phyloP scores from a whole-genome alignment of 2,888 invertebrate genomes.

The Carabus problematicus region DNA sequence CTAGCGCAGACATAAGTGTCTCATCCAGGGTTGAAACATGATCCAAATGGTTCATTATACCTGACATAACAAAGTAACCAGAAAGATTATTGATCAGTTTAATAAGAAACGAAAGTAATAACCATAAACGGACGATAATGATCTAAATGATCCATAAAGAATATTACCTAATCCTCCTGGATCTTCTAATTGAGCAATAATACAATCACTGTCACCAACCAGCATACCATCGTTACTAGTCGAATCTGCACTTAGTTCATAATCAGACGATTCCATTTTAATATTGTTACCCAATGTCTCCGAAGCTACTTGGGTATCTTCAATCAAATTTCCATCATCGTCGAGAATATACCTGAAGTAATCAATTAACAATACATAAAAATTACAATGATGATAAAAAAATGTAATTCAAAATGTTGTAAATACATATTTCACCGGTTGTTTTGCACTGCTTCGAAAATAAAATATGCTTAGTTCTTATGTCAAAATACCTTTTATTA shows the following conservation, averaged over 20 bases:
- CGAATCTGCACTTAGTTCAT: slow-evolving; percentile 47
- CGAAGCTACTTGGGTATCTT: slow-evolving; percentile 39
- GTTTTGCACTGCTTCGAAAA: background rate
- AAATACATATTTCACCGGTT: background rate
- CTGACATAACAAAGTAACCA: slow-evolving; percentile 46
- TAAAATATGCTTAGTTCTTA: background rate
- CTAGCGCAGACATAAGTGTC: slow-evolving; percentile 57
- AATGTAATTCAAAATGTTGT: background rate
- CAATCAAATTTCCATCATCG: slow-evolving; percentile 53
- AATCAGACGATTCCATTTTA: slow-evolving; percentile 48
- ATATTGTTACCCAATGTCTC: slow-evolving; percentile 32
- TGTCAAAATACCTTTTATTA: slow-evolving; percentile 49
- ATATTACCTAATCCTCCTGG: slow-evolving; percentile 37
- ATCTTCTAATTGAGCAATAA: slow-evolving; percentile 38
- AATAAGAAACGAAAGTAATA: background rate
- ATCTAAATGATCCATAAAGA: background rate
- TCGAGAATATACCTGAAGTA: slow-evolving; percentile 52
- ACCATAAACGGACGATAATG: background rate
- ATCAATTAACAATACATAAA: slow-evolving; percentile 13
- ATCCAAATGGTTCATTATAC: slow-evolving; percentile 55
- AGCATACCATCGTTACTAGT: slow-evolving; percentile 38
- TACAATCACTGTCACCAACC: slow-evolving; percentile 45
- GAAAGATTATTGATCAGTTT: background rate
- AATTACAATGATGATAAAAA: background rate
- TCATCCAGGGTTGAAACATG: slow-evolving; percentile 54